Conservation (phyloP, 2,888 invertebrate genomes). For the Empis stercorea region DNA sequence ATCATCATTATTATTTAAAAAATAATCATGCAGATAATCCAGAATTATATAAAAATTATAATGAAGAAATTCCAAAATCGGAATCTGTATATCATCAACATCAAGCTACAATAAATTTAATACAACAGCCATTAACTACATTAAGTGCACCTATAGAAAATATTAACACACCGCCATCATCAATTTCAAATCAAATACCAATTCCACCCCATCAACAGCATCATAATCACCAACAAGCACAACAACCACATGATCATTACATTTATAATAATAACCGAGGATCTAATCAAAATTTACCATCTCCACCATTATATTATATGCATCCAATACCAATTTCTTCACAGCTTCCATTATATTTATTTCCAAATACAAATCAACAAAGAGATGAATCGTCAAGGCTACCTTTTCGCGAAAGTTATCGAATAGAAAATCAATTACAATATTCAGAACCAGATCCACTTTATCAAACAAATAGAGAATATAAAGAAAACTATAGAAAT, state of each 20-base stretch:
- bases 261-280: neutral
- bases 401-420: slow-evolving; percentile 24
- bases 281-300: neutral
- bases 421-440: slow-evolving; percentile 25
- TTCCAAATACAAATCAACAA: slow-evolving; percentile 15
- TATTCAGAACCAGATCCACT: slow-evolving; percentile 42
- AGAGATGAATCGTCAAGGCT: slow-evolving; percentile 18
- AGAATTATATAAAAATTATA: neutral
- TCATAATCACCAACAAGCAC: neutral
- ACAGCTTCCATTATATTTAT: slow-evolving; percentile 20
- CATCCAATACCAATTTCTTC: slow-evolving; percentile 10
- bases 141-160: slow-evolving; percentile 8
- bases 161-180: slow-evolving; percentile 6
- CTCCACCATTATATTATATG: slow-evolving; percentile 9
- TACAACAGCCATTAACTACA: slow-evolving; percentile 23
- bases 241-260: neutral
- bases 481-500: too few species aligned
- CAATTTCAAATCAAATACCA: slow-evolving; percentile 10
- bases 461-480: slow-evolving; percentile 20
- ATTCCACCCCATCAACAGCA: neutral
- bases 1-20: slow-evolving; percentile 33
- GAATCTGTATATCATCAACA: neutral
- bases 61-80: slow-evolving; percentile 1
- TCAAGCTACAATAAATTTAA: slow-evolving; percentile 21
- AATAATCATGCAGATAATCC: neutral